These are phyloP conservation scores for Cyphomyrus discorhynchus DNA, from an alignment of 2,113 vertebrate genomes.

Conservation along the genomic window DNA sequence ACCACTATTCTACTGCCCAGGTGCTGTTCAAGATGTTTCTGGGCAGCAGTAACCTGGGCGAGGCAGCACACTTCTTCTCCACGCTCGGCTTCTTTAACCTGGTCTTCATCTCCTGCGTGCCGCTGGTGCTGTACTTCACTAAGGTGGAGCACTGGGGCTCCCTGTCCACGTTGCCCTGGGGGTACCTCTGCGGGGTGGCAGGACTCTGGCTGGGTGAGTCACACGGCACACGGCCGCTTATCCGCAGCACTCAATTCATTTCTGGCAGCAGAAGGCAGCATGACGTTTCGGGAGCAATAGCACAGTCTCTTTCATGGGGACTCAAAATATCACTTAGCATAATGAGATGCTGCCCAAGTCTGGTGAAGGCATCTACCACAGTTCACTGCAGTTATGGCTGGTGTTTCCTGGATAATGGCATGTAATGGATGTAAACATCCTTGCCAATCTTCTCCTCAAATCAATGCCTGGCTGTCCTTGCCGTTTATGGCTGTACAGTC, in stretches of 20 bases:
- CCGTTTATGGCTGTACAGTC: neutral
- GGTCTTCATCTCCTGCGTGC: constrained; percentile 91
- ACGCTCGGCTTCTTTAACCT: constrained; percentile 96
- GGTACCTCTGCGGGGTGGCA: constrained; percentile 91
- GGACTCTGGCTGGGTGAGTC: constrained; percentile 90
- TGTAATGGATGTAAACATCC: neutral
- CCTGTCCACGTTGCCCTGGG: constrained; percentile 88
- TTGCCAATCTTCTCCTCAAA: neutral
- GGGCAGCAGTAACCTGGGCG: constrained; percentile 89
- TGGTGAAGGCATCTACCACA: neutral
- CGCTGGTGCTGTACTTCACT: constrained; percentile 89
- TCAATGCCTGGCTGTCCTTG: neutral
- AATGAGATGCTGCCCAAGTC: neutral
- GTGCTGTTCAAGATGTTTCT: constrained; percentile 99
- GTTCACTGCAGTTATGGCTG: neutral
- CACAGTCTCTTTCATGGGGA: neutral
- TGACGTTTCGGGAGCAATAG: neutral
- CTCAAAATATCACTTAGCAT: constrained; percentile 1
- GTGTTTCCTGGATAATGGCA: neutral
- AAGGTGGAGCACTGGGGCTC: constrained; percentile 95
- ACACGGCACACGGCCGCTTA: neutral
- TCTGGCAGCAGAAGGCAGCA: neutral
- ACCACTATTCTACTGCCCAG: constrained; percentile 44
- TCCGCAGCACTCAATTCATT: neutral
- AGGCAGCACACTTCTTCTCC: constrained; percentile 90